Percentiles rank a stretch among this genome's conserved stretches.
Conservation (phyloP, 1,140 invertebrate genomes). For the Sitodiplosis mosellana region DNA sequence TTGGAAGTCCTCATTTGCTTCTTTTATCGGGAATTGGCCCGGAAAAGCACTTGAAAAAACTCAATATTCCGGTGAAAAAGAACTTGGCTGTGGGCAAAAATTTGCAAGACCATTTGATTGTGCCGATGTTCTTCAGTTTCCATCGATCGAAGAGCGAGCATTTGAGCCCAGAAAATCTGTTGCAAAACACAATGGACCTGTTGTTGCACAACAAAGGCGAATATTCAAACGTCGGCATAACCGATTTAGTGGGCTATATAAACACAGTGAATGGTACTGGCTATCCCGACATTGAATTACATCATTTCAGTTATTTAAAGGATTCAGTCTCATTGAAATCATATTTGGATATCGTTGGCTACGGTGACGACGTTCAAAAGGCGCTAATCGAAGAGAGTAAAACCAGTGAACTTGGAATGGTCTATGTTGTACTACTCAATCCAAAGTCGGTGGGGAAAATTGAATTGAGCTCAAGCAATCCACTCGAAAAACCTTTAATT, state of each 20-base stretch:
- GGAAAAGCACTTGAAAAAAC: conserved; percentile 36
- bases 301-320: not conserved
- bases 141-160: conserved; percentile 11
- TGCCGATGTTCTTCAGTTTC: conserved; percentile 33
- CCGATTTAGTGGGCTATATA: conserved; percentile 22
- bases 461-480: conserved; percentile 31
- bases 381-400: not conserved
- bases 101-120: conserved; percentile 39
- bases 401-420: not conserved
- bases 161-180: not conserved
- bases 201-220: conserved; percentile 54
- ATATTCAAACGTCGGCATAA: conserved; percentile 48
- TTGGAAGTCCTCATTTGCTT: conserved; percentile 48
- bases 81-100: conserved; percentile 43
- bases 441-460: conserved; percentile 37
- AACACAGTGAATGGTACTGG: conserved; percentile 5
- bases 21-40: conserved; percentile 61
- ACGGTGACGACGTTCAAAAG: conserved; percentile 21
- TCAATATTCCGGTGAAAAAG: conserved; percentile 35
- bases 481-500: conserved; percentile 39
- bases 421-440: conserved; percentile 24
- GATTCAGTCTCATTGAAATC: not conserved
- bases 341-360: not conserved
- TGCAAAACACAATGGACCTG: conserved; percentile 12
- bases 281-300: conserved; percentile 8